phyloP scores from a whole-genome alignment of 2,113 vertebrate genomes.

The Tenebrosternarchus preto region DNA sequence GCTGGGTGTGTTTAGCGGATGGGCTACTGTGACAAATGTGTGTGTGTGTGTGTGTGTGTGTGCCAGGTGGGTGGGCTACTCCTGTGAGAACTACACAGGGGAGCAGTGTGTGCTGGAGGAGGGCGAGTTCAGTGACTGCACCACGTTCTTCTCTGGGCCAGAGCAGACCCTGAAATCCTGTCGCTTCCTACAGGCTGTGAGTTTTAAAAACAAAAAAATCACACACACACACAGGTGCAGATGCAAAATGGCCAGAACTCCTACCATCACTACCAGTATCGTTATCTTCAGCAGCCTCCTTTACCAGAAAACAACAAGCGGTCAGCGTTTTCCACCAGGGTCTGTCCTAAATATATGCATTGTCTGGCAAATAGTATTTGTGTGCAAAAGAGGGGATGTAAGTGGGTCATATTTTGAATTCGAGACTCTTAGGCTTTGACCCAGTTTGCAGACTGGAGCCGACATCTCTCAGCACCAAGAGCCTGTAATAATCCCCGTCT shows the following conservation, averaged over 20 bases:
- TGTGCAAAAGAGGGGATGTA: background rate
- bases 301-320: background rate
- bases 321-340: background rate
- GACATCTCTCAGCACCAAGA: background rate
- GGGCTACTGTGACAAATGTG: conserved; percentile 6
- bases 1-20: background rate
- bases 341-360: conserved; percentile 12
- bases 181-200: conserved; percentile 82
- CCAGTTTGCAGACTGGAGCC: background rate
- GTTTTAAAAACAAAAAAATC: conserved; percentile 52
- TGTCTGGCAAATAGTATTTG: background rate
- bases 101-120: conserved; percentile 83
- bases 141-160: conserved; percentile 63
- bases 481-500: background rate
- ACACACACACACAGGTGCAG: background rate
- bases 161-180: conserved; percentile 73
- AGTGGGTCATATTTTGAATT: conserved; percentile 28
- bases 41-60: background rate
- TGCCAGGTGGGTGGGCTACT: conserved; percentile 81
- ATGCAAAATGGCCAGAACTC: no score
- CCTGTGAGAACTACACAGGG: conserved; percentile 80
- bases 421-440: conserved; percentile 22
- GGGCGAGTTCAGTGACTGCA: conserved; percentile 77
- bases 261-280: no score
- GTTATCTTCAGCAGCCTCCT: background rate